phyloP scores from a whole-genome alignment of 2,797 vertebrate genomes.

The Gymnoscopelus braueri region DNA sequence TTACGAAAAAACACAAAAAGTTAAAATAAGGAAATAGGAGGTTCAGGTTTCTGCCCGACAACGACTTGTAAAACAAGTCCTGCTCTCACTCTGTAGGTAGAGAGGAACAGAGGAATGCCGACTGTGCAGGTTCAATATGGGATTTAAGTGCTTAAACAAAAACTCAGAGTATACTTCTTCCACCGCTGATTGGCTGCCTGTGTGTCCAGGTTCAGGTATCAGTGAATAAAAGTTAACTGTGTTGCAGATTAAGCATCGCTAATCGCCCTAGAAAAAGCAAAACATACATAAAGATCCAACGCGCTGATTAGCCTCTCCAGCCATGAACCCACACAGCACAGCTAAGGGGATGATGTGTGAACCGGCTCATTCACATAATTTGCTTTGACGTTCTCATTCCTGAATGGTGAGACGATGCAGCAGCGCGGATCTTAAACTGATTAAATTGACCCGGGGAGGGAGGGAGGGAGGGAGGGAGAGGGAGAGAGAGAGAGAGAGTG shows the following conservation, averaged over 20 bases:
- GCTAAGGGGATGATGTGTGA: constrained; percentile 54
- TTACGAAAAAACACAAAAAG: too few species aligned
- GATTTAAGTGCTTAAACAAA: too few species aligned
- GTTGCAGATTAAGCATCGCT: constrained; percentile 36
- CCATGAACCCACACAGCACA: constrained; percentile 1
- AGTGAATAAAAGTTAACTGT: constrained; percentile 28
- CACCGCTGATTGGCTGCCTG: too few species aligned
- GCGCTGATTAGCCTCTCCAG: constrained; percentile 27
- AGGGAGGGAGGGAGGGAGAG: constrained; percentile 43
- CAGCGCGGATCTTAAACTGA: constrained; percentile 69
- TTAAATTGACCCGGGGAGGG: constrained; percentile 58
- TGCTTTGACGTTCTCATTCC: constrained; percentile 76
- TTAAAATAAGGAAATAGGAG: too few species aligned
- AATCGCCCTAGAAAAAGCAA: constrained; percentile 37
- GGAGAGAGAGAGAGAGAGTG: neutral
- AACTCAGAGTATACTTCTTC: neutral
- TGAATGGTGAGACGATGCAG: constrained; percentile 61
- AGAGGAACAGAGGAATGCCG: neutral
- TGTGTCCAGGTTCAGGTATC: neutral
- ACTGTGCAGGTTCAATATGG: neutral
- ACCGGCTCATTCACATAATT: constrained; percentile 64
- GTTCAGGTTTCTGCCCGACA: too few species aligned
- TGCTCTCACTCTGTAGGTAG: neutral
- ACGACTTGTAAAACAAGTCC: neutral
- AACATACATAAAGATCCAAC: constrained; percentile 38